Percentiles rank a stretch among this genome's conserved stretches.
Conservation (phyloP, 1,140 invertebrate genomes). For the Drosophila elegans region DNA sequence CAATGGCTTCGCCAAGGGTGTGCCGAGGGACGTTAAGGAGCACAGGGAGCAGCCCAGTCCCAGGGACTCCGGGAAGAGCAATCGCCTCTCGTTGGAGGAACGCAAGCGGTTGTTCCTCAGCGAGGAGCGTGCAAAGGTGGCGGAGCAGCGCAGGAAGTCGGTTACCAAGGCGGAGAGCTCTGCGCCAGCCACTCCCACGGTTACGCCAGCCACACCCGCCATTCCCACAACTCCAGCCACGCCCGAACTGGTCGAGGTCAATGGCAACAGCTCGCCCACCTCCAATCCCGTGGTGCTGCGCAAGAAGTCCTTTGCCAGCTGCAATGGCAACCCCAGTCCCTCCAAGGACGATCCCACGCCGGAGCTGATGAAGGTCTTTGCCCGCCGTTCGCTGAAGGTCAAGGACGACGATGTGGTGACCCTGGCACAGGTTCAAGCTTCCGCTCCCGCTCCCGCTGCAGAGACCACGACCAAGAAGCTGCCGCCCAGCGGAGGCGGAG, state of each 20-base stretch:
- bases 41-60: conserved; percentile 2
- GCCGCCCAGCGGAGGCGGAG: conserved; percentile 32
- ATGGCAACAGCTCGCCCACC: conserved; percentile 34
- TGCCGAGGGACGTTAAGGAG: not conserved
- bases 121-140: conserved; percentile 65
- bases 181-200: conserved; percentile 12
- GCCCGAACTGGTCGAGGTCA: conserved; percentile 27
- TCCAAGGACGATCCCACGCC: conserved; percentile 88
- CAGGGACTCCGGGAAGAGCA: conserved; percentile 26
- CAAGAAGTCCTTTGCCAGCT: conserved; percentile 86
- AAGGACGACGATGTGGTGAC: conserved; percentile 89
- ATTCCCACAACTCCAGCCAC: conserved; percentile 18
- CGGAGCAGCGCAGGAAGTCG: conserved; percentile 71
- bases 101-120: conserved; percentile 72
- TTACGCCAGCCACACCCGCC: conserved; percentile 24
- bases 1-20: not conserved
- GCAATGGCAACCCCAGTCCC: conserved; percentile 38
- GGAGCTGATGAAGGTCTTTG: conserved; percentile 92
- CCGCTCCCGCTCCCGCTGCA: conserved; percentile 13
- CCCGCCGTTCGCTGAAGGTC: conserved; percentile 90
- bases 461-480: conserved; percentile 74
- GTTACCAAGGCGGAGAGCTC: conserved; percentile 44
- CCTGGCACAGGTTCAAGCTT: conserved; percentile 21
- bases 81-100: conserved; percentile 73
- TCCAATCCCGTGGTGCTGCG: conserved; percentile 85